Conservation (phyloP, 2,797 vertebrate species). For the Fundulus diaphanus region DNA sequence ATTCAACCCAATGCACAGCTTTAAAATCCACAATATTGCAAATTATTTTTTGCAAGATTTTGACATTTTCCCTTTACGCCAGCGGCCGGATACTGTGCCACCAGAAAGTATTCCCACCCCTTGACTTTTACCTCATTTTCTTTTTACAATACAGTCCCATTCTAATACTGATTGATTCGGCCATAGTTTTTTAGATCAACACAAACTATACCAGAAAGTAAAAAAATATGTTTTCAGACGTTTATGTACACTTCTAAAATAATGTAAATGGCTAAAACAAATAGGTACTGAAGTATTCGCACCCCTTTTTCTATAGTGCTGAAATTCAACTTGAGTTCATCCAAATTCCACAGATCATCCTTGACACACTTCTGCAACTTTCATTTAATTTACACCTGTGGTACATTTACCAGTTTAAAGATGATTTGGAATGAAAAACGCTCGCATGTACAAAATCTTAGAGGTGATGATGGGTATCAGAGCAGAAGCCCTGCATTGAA, state of each 20-base stretch:
- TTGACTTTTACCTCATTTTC: neutral
- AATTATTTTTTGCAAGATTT: constrained; percentile 21
- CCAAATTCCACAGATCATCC: too few species aligned
- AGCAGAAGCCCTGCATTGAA: too few species aligned
- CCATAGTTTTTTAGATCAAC: neutral
- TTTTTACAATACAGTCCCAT: neutral
- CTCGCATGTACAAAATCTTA: too few species aligned
- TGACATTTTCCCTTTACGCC: constrained; percentile 76
- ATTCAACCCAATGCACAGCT: constrained; percentile 41
- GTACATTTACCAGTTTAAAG: too few species aligned
- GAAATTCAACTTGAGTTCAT: neutral
- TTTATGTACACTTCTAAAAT: neutral
- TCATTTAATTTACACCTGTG: too few species aligned
- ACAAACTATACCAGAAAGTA: neutral
- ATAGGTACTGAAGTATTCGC: neutral
- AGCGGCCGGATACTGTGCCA: constrained; percentile 58
- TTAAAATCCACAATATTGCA: constrained; percentile 76
- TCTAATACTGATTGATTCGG: neutral
- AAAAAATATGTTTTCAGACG: neutral
- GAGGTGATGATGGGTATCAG: too few species aligned
- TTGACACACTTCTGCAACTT: too few species aligned
- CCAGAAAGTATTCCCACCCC: neutral
- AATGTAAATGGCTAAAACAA: neutral
- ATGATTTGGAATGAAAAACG: too few species aligned
- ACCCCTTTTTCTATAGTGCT: neutral